Evolutionary conservation across 2,113 vertebrate species (phyloP), one percentile per base, ranked within the genome.

Genomic region (Upupa epops): DNA sequence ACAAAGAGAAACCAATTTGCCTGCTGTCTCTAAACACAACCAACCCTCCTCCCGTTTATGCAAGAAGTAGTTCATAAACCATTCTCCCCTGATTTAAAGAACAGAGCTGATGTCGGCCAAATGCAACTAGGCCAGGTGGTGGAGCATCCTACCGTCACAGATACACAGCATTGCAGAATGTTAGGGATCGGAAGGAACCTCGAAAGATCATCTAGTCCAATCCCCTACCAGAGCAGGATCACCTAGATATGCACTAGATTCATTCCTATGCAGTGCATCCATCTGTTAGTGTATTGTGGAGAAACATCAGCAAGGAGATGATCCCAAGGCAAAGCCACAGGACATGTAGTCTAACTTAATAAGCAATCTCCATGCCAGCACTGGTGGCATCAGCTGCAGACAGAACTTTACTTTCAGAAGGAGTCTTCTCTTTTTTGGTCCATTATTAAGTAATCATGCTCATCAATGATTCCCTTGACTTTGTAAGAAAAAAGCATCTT

Each of bases 1-100:
- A 94, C 89, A 94, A 88, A 95, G 92, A 89, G 51, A 86, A 71
- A 74, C 46, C 80, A 86, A 63, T 86, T 88, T 81, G 69, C 70
- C 81, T 81, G 73, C 86, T 94, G 86, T 48, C 82, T 81, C 71
- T 31, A 18, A 87, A 90, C 36, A 54, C 40, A 93, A 82, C 85
- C 54, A 75, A 60, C 21, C 8, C 13, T 37, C 45, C 71, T 64
- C 56, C 13, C 2, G 49, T 86, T 95, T 73, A 63, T 89, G 59
- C 24, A 55, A 73, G 71, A 51, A 31, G 46, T 54, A 28, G 49
- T 21, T 72, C 40, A 73, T 79, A 37, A 91, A 96, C 22, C 25
- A 69, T 36, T 87, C 66, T 46, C 7, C 34, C 58, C 54, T 5
- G 14, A 7, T 45, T 68, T 54, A 72, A 32, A 55, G 59, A 71